Conservation (phyloP, 2,888 invertebrate genomes). For the Drosophila trichaetosa region DNA sequence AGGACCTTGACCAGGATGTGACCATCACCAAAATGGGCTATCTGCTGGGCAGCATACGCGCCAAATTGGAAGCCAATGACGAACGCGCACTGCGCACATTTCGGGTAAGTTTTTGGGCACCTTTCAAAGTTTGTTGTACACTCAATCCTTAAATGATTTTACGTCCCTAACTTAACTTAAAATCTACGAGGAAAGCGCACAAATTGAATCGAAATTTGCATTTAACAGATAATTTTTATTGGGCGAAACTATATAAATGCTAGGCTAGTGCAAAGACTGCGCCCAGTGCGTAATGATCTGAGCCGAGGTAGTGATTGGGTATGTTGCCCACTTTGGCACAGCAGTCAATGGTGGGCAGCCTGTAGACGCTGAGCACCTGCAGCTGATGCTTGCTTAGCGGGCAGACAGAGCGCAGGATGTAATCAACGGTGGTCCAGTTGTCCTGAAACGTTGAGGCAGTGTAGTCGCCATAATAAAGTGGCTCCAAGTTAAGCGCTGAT, state of each 20-base stretch:
- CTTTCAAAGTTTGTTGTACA: neutral
- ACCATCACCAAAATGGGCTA: constrained; percentile 82
- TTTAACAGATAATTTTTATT: constrained; percentile 17
- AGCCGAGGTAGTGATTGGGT: constrained; percentile 91
- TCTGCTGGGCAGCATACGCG: constrained; percentile 81
- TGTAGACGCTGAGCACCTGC: constrained; percentile 86
- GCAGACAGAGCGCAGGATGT: constrained; percentile 90
- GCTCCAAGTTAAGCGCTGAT: constrained; percentile 44
- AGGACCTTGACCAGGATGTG: constrained; percentile 82
- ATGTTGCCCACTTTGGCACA: constrained; percentile 87
- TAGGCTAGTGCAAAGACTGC: constrained; percentile 87
- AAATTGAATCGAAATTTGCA: neutral
- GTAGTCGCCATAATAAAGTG: constrained; percentile 49
- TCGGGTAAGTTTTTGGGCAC: constrained; percentile 65
- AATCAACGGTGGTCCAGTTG: constrained; percentile 93
- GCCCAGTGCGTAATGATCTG: constrained; percentile 94
- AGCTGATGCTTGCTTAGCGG: constrained; percentile 83
- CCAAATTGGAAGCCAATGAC: constrained; percentile 82
- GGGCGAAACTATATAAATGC: neutral
- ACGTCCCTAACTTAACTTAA: neutral
- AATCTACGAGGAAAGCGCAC: neutral
- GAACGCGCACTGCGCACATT: constrained; percentile 78
- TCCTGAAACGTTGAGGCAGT: constrained; percentile 90
- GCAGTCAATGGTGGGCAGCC: constrained; percentile 88
- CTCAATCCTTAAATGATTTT: neutral